These are phyloP conservation scores for Amphimedon queenslandica DNA, from an alignment of 37 sponge, comb jelly and placozoan genomes.

Conservation along the genomic window DNA sequence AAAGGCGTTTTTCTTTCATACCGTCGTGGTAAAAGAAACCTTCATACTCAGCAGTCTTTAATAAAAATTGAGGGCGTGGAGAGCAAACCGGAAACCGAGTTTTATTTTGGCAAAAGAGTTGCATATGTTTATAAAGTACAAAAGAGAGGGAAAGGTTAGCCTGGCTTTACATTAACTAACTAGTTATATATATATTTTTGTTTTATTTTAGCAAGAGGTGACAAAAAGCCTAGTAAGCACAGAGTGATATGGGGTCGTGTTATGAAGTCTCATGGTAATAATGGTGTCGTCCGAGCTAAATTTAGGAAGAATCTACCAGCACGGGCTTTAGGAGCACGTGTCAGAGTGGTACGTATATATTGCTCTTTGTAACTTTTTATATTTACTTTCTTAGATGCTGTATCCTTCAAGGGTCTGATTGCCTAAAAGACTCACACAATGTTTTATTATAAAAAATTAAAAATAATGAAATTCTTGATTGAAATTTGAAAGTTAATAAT, in stretches of 20 bases:
- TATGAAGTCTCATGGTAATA: slow-evolving; percentile 92
- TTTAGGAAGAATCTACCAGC: slow-evolving; percentile 90
- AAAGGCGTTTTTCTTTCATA: slow-evolving; percentile 94
- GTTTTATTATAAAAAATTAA: too few relatives aligned
- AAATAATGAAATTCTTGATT: too few relatives aligned
- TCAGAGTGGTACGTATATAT: slow-evolving; percentile 87
- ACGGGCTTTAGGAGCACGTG: slow-evolving; percentile 92
- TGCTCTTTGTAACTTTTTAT: too few relatives aligned
- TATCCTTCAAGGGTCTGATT: slow-evolving; percentile 92
- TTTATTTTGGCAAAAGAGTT: slow-evolving; percentile 94
- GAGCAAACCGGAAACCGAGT: slow-evolving; percentile 65
- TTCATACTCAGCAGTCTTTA: slow-evolving; percentile 81
- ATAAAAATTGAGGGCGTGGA: slow-evolving; percentile 90
- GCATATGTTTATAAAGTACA: slow-evolving; percentile 87
- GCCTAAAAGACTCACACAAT: background rate
- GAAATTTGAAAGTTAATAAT: too few relatives aligned
- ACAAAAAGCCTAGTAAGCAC: slow-evolving; percentile 80
- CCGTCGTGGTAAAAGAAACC: slow-evolving; percentile 85
- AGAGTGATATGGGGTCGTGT: slow-evolving; percentile 95
- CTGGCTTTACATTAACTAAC: background rate
- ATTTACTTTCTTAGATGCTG: slow-evolving; percentile 71
- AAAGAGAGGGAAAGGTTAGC: slow-evolving; percentile 27
- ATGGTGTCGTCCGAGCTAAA: slow-evolving; percentile 93
- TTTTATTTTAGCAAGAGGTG: slow-evolving; percentile 27
- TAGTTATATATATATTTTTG: background rate